Evolutionary conservation across 2,888 invertebrate genomes (phyloP), one percentile per base, ranked within the genome.

Genomic region (Cremastinae sp.): DNA sequence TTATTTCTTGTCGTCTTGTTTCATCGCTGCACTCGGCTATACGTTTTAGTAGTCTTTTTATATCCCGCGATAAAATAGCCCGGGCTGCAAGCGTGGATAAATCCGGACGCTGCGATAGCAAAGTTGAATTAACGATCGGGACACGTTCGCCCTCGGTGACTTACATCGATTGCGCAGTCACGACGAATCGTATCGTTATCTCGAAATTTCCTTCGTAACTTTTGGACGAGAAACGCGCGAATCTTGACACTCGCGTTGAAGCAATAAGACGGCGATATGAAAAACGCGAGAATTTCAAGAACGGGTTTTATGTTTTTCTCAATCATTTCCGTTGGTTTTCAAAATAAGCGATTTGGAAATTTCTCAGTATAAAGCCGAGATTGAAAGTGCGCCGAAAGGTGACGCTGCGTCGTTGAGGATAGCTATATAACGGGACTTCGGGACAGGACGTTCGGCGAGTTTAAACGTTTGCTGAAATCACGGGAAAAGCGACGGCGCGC

Each of bases 1-100:
- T 64, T 56, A 64, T 64, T 49, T 49, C n/a, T 45, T 64, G 38
- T 41, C 54, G 7, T 45, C 65, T 49, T 12, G 36, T 41, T 16
- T 49, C 38, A 49, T 8, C 12, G 10, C 43, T 43, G 43, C 28
- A n/a, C 18, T 14, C 43, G 1, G 12, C 36, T 18, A n/a, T n/a
- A 10, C 10, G 20, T 62, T 62, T 70, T 54, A 43, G 34, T 45
- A 38, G 54, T 14, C 34, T 34, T 71, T 71, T 54, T 20, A 45
- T 45, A 12, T 10, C 20, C 43, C 54, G n/a, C 36, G 14, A 38
- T 54, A 10, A 20, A 36, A 45, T 45, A 20, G 22, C 22, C 36
- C 14, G 7, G 20, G 10, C 41, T 18, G 3, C 2, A 41, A 16
- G 10, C 5, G 5, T 3, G 12, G 22, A 36, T 4, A 18, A 41